Conservation (phyloP, 2,888 invertebrate genomes). For the Rambutsinella grinnellia region DNA sequence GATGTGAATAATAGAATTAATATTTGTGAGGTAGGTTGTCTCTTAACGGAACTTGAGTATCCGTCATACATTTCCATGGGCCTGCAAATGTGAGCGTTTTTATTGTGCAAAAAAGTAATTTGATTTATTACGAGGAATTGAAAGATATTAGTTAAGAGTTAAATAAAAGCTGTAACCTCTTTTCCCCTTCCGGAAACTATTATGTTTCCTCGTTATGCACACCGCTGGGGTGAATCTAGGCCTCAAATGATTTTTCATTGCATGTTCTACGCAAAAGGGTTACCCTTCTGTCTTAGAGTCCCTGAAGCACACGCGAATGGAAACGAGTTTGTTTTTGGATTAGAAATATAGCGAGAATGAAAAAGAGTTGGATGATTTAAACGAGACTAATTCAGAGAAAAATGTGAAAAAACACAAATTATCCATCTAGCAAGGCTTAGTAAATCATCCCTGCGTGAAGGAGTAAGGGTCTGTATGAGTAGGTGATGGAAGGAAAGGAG, state of each 20-base stretch:
- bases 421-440: background rate
- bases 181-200: slow-evolving; percentile 47
- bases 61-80: slow-evolving; percentile 38
- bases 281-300: no score
- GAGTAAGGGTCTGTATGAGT: background rate
- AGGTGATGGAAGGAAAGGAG: background rate
- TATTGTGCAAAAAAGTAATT: slow-evolving; percentile 12
- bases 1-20: slow-evolving; percentile 54
- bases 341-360: no score
- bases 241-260: background rate
- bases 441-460: background rate
- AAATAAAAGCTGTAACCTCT: slow-evolving; percentile 12
- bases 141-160: background rate
- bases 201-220: background rate
- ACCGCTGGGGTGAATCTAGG: background rate
- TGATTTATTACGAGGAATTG: background rate
- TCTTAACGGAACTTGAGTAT: slow-evolving; percentile 48
- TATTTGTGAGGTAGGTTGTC: slow-evolving; percentile 31
- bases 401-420: no score
- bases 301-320: no score
- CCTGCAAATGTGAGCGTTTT: background rate
- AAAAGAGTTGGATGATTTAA: no score
- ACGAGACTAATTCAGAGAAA: no score
- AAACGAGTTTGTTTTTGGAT: no score
- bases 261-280: no score